phyloP scores from a whole-genome alignment of 1,140 invertebrate species.

The Saxidomus purpurata region DNA sequence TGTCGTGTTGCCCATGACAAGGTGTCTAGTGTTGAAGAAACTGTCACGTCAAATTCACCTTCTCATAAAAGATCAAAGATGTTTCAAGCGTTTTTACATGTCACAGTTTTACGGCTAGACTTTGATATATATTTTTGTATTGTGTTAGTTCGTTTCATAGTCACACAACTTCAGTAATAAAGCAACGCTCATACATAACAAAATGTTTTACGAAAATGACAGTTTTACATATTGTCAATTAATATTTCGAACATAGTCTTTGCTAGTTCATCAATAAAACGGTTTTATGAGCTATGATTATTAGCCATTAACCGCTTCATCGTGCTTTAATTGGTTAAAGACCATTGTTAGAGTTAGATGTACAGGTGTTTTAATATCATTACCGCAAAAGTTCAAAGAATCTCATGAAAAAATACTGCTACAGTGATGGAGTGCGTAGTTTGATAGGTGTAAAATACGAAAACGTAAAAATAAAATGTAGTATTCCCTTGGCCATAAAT shows the following conservation, averaged over 20 bases:
- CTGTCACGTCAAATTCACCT: not conserved
- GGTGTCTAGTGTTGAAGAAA: not conserved
- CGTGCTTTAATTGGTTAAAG: not conserved
- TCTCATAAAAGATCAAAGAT: not conserved
- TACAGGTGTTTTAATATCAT: slow-evolving; percentile 9
- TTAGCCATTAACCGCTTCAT: slow-evolving; percentile 21
- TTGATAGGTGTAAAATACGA: not conserved
- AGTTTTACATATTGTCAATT: slow-evolving; percentile 7
- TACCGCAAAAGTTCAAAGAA: slow-evolving; percentile 2
- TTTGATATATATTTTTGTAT: slow-evolving; percentile 7
- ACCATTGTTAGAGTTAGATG: not conserved
- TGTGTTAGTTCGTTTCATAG: not conserved
- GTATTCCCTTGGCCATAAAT: not conserved
- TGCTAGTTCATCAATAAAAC: not conserved
- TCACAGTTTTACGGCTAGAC: not conserved
- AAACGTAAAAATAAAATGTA: not conserved
- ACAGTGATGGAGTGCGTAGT: not conserved
- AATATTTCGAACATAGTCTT: not conserved
- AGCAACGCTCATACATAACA: not conserved
- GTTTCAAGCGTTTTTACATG: not conserved
- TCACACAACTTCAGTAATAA: not conserved
- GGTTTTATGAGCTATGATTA: slow-evolving; percentile 11
- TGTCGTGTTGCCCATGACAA: too few relatives aligned
- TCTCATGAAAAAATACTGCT: not conserved
- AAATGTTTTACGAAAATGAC: not conserved